Base-by-base conservation (phyloP, 53 echinoderm and acorn worm species). In the Echinarachnius parma region DNA sequence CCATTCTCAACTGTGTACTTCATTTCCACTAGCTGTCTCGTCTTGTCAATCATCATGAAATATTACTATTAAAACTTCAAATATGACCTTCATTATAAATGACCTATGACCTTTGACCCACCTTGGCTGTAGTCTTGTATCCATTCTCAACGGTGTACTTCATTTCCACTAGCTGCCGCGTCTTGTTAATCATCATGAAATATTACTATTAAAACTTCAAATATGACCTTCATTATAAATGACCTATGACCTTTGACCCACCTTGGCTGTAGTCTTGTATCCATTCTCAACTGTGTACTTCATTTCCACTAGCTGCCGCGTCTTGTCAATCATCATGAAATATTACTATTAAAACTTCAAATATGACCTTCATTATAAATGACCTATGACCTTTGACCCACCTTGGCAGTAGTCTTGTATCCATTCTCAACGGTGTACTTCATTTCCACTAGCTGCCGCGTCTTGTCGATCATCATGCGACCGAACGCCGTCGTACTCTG, bases 401-500 rank as follows among this genome's bases (percentile, higher is more conserved):
- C 95, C 84, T 86, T 66, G 2, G 95, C 87, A 46, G 87, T 77
- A 31, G 90, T 90, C 24, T 79, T 78, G 64, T 87, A 84, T 9
- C 95, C 95, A 72, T 87, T 95, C 47, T 81, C 90, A 8, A 95
- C 74, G n/a, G 81, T 91, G 70, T 90, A 95, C 26, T 67, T 84
- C 25, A 77, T 81, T 53, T 95, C 90, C 36, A 95, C 95, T 15
- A 95, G 82, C 31, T 95, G 87, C 69, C 75, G 78, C 9, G 95
- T 90, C 52, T 58, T 84, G 50, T 95, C 95, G 53, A 91, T 95
- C 95, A 95, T 95, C 87, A 81, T 84, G 19, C 95, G 65, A 1
- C 95, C 95, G 59, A 95, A 95, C 1, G 95, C 91, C 39, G 95
- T 95, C 35, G 87, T 87, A 55, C 95, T 95, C 91, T 95, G 60